Conservation (phyloP, 2,797 vertebrate genomes). For the Etheostoma perlongum region DNA sequence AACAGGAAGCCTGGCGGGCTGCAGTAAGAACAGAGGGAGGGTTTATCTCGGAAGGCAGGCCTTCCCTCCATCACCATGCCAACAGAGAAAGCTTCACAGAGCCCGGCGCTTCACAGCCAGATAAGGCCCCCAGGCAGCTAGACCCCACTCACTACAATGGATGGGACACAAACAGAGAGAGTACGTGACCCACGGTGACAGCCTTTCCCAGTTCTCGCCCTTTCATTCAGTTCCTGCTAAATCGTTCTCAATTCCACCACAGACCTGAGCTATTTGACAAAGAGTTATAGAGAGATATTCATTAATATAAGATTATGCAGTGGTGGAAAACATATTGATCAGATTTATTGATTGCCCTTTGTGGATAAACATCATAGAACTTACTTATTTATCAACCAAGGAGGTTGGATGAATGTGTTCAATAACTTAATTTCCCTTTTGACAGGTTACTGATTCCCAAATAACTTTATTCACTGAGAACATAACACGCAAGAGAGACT, state of each 20-base stretch:
- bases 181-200: constrained; percentile 48
- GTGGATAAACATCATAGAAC: not conserved
- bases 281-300: constrained; percentile 4
- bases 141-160: constrained; percentile 65
- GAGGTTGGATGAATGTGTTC: not conserved
- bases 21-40: constrained; percentile 70
- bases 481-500: not conserved
- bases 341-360: constrained; percentile 1
- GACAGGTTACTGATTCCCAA: not conserved
- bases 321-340: constrained; percentile 2
- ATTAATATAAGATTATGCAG: constrained; percentile 31
- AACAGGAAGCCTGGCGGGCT: constrained; percentile 67
- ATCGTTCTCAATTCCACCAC: constrained; percentile 46
- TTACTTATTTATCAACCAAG: not conserved
- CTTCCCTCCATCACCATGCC: constrained; percentile 78
- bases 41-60: constrained; percentile 83
- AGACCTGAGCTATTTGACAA: constrained; percentile 23
- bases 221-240: constrained; percentile 12
- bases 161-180: constrained; percentile 42
- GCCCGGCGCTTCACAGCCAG: constrained; percentile 64
- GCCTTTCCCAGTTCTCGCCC: not conserved
- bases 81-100: constrained; percentile 71
- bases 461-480: not conserved
- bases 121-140: constrained; percentile 77
- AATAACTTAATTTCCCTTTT: not conserved